phyloP scores from a whole-genome alignment of 2,113 vertebrate genomes.

The Macroglossus sobrinus region DNA sequence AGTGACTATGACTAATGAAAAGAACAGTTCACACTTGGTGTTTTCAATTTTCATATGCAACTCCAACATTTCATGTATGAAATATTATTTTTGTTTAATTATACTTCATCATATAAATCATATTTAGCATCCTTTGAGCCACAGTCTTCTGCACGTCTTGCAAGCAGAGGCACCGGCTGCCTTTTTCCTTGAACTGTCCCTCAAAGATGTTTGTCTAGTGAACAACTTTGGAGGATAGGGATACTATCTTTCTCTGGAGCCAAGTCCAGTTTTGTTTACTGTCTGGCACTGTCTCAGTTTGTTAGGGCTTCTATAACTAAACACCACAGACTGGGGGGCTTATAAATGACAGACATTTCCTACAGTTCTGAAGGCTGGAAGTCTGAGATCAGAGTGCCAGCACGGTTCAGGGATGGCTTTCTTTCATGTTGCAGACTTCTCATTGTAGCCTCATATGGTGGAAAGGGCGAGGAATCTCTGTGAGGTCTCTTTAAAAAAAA shows the following conservation, averaged over 20 bases:
- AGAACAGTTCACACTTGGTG: not conserved
- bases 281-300: not conserved
- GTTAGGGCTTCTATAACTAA: not conserved
- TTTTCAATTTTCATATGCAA: not conserved
- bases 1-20: not conserved
- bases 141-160: not conserved
- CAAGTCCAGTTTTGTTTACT: conserved; percentile 26
- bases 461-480: not conserved
- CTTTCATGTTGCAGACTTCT: not conserved
- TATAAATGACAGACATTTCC: not conserved
- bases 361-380: not conserved
- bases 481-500: not conserved
- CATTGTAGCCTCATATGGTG: not conserved
- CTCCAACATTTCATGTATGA: not conserved
- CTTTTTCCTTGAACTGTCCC: not conserved
- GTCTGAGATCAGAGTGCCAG: not conserved
- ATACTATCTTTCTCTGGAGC: not conserved
- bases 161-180: not conserved
- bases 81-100: not conserved
- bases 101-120: not conserved
- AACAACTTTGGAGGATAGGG: not conserved
- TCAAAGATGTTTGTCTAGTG: not conserved
- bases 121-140: not conserved
- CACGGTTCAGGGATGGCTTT: accelerated
- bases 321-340: not conserved